Evolutionary conservation across 64 coral and sea anemone genomes (phyloP).

Genomic region (Montipora foliosa): DNA sequence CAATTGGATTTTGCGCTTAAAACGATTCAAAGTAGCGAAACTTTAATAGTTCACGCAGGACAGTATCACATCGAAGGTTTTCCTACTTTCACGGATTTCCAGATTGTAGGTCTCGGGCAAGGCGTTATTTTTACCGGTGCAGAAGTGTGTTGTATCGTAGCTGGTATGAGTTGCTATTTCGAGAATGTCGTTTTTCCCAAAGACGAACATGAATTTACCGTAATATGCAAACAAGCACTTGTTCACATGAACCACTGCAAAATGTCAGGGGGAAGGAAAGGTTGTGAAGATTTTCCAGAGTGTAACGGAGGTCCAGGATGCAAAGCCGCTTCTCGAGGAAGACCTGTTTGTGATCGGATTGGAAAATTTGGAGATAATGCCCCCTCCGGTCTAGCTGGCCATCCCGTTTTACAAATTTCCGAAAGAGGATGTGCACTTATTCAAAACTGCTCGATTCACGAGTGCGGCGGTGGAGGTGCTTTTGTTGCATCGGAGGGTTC

Average conservation of each 20-base stretch:
- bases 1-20: constrained; percentile 20
- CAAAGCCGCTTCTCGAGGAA: constrained; percentile 17
- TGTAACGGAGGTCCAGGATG: constrained; percentile 82
- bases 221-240: background rate
- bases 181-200: constrained; percentile 72
- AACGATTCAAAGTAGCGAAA: background rate
- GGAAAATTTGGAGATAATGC: constrained; percentile 37
- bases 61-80: constrained; percentile 14
- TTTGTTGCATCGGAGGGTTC: constrained; percentile 11
- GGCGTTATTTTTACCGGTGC: background rate
- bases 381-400: constrained; percentile 6
- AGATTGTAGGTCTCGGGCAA: constrained; percentile 50
- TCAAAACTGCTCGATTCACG: constrained; percentile 49
- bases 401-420: constrained; percentile 39
- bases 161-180: constrained; percentile 11
- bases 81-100: no score
- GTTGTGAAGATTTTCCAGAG: constrained; percentile 84
- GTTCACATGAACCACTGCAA: constrained; percentile 59
- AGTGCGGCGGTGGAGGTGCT: constrained; percentile 74
- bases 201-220: constrained; percentile 10
- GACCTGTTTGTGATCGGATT: constrained; percentile 58
- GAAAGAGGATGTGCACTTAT: background rate
- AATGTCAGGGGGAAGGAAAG: constrained; percentile 56
- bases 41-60: constrained; percentile 62
- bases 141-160: no score